These are phyloP conservation scores for Danio tinwini DNA, from an alignment of 2,797 vertebrate genomes.

Conservation along the genomic window DNA sequence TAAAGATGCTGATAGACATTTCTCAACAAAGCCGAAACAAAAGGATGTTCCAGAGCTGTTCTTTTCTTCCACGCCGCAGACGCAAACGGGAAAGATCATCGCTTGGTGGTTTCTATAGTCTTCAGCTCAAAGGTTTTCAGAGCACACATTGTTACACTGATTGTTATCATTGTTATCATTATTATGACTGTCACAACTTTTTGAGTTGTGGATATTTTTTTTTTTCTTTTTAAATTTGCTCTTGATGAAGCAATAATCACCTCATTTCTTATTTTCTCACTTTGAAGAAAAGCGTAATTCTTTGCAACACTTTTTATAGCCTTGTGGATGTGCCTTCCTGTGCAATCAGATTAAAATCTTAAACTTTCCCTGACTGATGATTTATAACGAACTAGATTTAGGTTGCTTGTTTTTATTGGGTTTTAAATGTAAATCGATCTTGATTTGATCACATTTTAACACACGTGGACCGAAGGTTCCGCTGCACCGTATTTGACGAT, in stretches of 20 bases:
- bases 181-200: constrained; percentile 64
- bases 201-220: constrained; percentile 71
- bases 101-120: constrained; percentile 56
- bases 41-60: constrained; percentile 14
- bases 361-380: constrained; percentile 77
- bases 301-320: constrained; percentile 92
- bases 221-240: constrained; percentile 54
- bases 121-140: constrained; percentile 61
- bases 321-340: constrained; percentile 97
- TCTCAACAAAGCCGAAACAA: constrained; percentile 55
- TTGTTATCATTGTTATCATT: constrained; percentile 49
- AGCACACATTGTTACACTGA: constrained; percentile 54
- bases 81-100: constrained; percentile 17
- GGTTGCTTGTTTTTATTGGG: constrained; percentile 62
- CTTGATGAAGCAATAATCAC: constrained; percentile 90
- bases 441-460: constrained; percentile 74
- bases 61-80: constrained; percentile 29
- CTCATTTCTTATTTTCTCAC: constrained; percentile 81
- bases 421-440: constrained; percentile 75
- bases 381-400: constrained; percentile 59
- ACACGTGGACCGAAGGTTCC: constrained; percentile 76
- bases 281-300: constrained; percentile 80
- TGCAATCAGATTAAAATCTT: constrained; percentile 79
- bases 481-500: constrained; percentile 71
- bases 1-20: constrained; percentile 26